These are phyloP conservation scores for Noctua fimbriata DNA, from an alignment of 2,888 invertebrate genomes.

Conservation along the genomic window DNA sequence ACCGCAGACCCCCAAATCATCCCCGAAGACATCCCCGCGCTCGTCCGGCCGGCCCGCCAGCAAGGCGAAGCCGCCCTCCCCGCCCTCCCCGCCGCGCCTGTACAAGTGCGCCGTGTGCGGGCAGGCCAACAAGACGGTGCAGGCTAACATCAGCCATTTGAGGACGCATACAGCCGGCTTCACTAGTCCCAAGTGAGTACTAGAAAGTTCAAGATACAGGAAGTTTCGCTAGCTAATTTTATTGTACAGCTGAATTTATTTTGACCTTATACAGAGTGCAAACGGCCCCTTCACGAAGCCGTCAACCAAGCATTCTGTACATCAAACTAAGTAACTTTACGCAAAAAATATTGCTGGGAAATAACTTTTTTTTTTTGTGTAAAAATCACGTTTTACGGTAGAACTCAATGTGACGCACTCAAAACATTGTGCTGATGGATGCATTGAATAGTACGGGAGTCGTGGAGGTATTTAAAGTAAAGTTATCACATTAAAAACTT, in stretches of 20 bases:
- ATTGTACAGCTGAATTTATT: background rate
- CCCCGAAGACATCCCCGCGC: slow-evolving; percentile 21
- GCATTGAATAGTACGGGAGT: no score
- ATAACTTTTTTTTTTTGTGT: no score
- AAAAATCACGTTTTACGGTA: no score
- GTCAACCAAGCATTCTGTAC: background rate
- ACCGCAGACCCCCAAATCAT: background rate
- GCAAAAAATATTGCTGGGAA: no score
- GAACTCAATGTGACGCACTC: no score
- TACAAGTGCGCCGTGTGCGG: slow-evolving; percentile 67
- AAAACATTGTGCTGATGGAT: no score
- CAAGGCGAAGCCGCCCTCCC: background rate
- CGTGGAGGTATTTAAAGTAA: no score
- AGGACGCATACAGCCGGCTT: slow-evolving; percentile 58
- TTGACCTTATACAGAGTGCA: background rate
- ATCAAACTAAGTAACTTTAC: no score
- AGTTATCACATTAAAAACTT: no score
- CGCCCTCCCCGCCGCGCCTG: background rate
- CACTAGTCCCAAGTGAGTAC: slow-evolving; percentile 68
- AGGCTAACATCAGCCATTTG: slow-evolving; percentile 61
- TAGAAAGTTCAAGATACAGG: background rate
- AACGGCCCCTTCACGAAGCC: no score
- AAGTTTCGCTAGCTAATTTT: background rate
- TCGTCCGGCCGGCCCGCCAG: background rate
- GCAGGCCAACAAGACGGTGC: slow-evolving; percentile 20